Conservation (phyloP, 2,888 invertebrate species). For the Calameuta filiformis region DNA sequence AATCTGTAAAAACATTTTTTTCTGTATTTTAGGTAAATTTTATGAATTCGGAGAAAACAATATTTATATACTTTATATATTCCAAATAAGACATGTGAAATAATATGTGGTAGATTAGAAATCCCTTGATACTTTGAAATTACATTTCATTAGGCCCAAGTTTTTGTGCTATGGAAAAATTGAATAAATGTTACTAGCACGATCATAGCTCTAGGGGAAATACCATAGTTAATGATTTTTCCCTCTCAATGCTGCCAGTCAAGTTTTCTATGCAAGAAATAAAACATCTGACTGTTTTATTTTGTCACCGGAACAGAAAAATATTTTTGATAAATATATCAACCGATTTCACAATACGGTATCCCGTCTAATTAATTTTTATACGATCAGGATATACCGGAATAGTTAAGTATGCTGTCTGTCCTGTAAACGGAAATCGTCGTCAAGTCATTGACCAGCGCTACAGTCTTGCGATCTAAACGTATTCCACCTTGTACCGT, state of each 20-base stretch:
- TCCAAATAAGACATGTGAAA: no score
- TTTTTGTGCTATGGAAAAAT: neutral
- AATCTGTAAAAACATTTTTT: no score
- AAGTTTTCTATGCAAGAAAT: neutral
- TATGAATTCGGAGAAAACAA: no score
- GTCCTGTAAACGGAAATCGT: no score
- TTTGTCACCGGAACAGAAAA: neutral
- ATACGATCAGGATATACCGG: neutral
- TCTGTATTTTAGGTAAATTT: no score
- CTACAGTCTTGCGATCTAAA: neutral
- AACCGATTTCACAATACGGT: conserved; percentile 8
- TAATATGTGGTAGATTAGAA: neutral
- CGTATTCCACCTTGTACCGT: neutral
- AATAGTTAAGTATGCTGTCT: no score
- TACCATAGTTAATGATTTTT: neutral
- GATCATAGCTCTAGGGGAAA: neutral
- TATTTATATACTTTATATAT: no score
- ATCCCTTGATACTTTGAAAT: neutral
- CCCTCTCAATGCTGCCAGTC: neutral
- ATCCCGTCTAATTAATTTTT: conserved; percentile 11
- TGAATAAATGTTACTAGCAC: neutral
- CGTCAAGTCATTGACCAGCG: no score
- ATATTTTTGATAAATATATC: conserved; percentile 12
- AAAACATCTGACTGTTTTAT: neutral
- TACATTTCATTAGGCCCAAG: neutral